Percentiles rank a stretch among this genome's conserved stretches.
These are phyloP conservation scores for Rugalucina vietnamica DNA, from an alignment of 2,888 invertebrate genomes.

Conservation along the genomic window DNA sequence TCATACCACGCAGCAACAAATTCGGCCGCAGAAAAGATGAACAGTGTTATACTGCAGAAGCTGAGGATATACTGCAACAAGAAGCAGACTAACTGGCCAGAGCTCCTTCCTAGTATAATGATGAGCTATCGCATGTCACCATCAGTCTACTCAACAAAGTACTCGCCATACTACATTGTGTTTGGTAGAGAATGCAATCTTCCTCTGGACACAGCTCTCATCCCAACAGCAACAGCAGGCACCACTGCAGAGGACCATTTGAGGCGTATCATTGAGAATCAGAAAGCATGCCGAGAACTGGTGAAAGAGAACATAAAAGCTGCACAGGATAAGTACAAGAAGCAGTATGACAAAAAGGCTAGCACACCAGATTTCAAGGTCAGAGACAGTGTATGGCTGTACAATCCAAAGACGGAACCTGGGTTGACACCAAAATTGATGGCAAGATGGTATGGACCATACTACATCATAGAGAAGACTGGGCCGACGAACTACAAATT, in stretches of 20 bases:
- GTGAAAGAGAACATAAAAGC: not conserved
- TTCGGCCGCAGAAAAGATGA: slow-evolving; percentile 26
- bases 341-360: not conserved
- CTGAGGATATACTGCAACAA: slow-evolving; percentile 25
- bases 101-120: slow-evolving; percentile 41
- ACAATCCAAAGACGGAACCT: not conserved
- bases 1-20: slow-evolving; percentile 41
- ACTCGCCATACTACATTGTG: not conserved
- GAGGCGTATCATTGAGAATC: not conserved
- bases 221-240: not conserved
- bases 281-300: not conserved
- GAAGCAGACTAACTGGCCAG: slow-evolving; percentile 37
- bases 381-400: not conserved
- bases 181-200: slow-evolving; percentile 3
- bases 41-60: slow-evolving; percentile 25
- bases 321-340: not conserved
- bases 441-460: not conserved
- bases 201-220: not conserved
- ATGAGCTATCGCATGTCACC: slow-evolving; percentile 27
- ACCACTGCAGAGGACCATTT: not conserved
- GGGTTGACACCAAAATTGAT: not conserved
- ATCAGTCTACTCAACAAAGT: not conserved
- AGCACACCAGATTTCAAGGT: not conserved
- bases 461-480: slow-evolving; percentile 31
- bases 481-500: slow-evolving; percentile 20